Base-by-base conservation (phyloP, 2,113 vertebrate genomes). In the Caloenas nicobarica region DNA sequence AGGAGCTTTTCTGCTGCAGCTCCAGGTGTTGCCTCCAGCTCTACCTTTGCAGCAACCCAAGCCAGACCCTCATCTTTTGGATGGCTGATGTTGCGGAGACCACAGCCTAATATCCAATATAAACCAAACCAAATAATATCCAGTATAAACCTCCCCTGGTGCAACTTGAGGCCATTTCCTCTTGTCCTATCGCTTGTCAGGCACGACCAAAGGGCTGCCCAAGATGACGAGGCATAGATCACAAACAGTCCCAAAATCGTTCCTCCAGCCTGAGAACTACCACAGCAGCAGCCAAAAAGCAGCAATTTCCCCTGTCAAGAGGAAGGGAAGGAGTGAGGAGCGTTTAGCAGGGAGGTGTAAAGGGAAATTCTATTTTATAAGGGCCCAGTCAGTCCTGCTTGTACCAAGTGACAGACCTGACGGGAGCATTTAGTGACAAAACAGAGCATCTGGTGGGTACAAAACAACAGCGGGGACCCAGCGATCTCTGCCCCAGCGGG, bases 391-490 rank as follows among this genome's bases (percentile, higher is more conserved):
- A 83, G 78, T 80, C 83, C 90, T 87, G 81, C 44, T 61, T 58
- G 48, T 82, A 60, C 77, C 64, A 25, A 91, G 62, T 81, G 91
- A 95, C 95, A 94, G 65, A 61, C 36, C 86, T 81, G 82, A 91
- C 78, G 70, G 91, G 50, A 88, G 42, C 57, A 36, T 50, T 92
- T 11, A 64, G 84, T 73, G 86, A 91, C 88, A 90, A 88, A 72
- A 68, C 31, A 58, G 86, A 93, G 51, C 56, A 87, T 69, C 89
- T 89, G 87, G 46, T 23, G 6, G 86, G 79, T 78, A 66, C 58
- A 81, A 85, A 95, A 71, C 66, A 56, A 54, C 93, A 70, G 73
- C 15, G 0, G 78, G 88, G 73, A 84, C 78, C 68, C 71, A 0
- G 60, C 1, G 12, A 48, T 92, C 78, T 48, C 89, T 97, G 92